Evolutionary conservation across 2,113 vertebrate species (phyloP), one percentile per base, ranked within the genome.

Genomic region (Neogobius melanostomus): DNA sequence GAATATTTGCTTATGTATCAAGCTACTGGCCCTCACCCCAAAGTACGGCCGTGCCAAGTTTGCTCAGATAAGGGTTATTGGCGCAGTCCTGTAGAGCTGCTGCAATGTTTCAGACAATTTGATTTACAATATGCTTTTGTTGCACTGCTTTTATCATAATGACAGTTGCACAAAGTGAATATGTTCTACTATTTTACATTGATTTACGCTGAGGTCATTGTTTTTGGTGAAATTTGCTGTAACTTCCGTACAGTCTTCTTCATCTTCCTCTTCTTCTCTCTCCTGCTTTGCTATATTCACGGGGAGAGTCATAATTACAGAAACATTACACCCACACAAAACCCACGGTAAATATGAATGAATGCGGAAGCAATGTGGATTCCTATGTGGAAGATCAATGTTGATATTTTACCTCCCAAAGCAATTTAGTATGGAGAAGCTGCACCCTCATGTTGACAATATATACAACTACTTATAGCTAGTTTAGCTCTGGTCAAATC

Each of bases 351-450:
- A 28, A 53, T 15, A 14, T 9, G 64, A 36, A 16, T 9, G 64
- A 17, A 16, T 49, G 43, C 28, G 21, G 14, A 1, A 11, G 54
- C 54, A 28, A 10, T 36, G 64, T 70, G 76, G 49, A 73, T 47
- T 11, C 57, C 17, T 9, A 16, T 45, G 15, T 69, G 14, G 47
- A 48, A 61, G 60, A 68, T 74, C 12, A 43, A 75, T 53, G 62
- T 77, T 69, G 57, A 51, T 67, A 81, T 68, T 68, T 49, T 69
- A 65, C 61, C 72, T 72, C 15, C 63, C 51, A n/a, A 47, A 57
- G 51, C 44, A 36, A 43, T 46, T 60, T 17, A 12, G 68, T 61
- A 71, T 61, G 46, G 72, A 68, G 72, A 64, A 62, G 0, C 17
- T 28, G 28, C 28, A 81, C 60, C 50, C 66, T 11, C 47, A 28